phyloP scores from a whole-genome alignment of 2,113 vertebrate species.

The Cephalophus harveyi region DNA sequence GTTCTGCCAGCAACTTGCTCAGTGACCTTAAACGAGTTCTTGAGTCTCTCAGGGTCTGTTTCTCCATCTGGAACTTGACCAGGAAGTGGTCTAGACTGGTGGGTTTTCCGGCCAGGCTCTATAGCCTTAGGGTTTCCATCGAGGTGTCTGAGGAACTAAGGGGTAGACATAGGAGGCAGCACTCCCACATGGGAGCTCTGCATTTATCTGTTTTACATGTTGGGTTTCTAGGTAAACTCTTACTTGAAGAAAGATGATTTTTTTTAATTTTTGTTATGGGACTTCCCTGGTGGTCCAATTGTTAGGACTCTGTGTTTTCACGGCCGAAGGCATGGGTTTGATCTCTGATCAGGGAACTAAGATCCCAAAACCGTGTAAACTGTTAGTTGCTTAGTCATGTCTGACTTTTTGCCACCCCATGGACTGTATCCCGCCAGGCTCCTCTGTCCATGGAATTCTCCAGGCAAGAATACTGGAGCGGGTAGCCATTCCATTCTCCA shows the following conservation, averaged over 20 bases:
- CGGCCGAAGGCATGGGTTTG: background rate
- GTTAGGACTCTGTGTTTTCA: background rate
- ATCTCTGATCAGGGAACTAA: background rate
- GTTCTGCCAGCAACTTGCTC: background rate
- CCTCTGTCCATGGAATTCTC: background rate
- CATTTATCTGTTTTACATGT: background rate
- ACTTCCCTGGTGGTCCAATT: background rate
- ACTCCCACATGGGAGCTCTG: background rate
- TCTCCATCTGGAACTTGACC: background rate
- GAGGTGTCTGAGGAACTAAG: background rate
- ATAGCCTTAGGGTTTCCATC: background rate
- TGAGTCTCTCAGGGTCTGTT: background rate
- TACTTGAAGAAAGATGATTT: background rate
- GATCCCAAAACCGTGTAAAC: background rate
- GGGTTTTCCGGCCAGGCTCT: background rate
- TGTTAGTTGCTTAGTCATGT: background rate
- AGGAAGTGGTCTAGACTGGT: background rate
- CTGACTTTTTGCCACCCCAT: background rate
- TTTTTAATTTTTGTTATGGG: background rate
- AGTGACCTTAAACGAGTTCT: background rate
- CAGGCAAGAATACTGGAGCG: background rate
- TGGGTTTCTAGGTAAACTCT: background rate
- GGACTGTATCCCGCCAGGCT: background rate
- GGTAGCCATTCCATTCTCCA: background rate
- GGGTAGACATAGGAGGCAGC: background rate